A percentile compares a stretch with the other conserved stretches of the same genome.
phyloP scores from a whole-genome alignment of 2,113 vertebrate genomes.

The Pristiophorus japonicus region DNA sequence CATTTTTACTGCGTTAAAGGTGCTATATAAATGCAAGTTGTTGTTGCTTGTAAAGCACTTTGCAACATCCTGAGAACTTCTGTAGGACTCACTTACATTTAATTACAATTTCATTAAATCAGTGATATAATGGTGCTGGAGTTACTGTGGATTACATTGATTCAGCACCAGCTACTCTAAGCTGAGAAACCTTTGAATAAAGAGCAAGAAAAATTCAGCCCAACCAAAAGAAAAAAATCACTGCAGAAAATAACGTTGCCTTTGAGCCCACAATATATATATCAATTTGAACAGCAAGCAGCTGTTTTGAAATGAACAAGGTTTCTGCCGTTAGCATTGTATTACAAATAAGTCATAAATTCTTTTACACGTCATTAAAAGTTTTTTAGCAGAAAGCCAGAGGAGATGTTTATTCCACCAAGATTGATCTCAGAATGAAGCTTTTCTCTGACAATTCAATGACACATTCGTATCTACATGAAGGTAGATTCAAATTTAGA shows the following conservation, averaged over 20 bases:
- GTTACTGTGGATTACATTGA: not conserved
- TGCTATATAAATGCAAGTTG: not conserved
- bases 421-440: not conserved
- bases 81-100: not conserved
- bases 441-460: not conserved
- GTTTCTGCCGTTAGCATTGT: not conserved
- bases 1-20: not conserved
- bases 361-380: slow-evolving; percentile 6
- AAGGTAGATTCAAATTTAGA: not conserved
- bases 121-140: not conserved
- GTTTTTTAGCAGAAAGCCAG: not conserved
- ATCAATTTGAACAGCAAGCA: not conserved
- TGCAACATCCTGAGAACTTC: not conserved
- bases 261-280: not conserved
- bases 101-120: not conserved
- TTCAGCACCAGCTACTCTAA: not conserved
- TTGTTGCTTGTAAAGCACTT: not conserved
- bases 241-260: not conserved
- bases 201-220: not conserved
- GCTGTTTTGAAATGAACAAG: not conserved
- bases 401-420: not conserved
- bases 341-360: slow-evolving; percentile 17
- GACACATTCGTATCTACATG: not conserved
- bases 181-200: not conserved
- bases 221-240: not conserved